Evolutionary conservation across 2,888 invertebrate genomes (phyloP).

Genomic region (Zygogramma bicolorata): DNA sequence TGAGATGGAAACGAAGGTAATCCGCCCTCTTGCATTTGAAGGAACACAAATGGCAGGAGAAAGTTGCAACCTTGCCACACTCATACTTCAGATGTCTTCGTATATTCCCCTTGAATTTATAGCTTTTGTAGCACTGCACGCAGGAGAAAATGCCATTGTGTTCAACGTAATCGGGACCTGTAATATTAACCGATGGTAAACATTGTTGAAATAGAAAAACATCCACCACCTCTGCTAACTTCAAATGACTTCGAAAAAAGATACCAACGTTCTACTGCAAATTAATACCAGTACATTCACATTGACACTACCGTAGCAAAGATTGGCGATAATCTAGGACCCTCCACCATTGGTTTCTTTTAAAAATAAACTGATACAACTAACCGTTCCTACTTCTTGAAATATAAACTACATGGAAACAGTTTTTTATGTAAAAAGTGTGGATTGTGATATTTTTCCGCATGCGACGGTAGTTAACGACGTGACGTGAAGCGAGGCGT

Average conservation of each 20-base stretch:
- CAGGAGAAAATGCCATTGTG: slow-evolving; percentile 54
- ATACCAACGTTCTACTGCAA: background rate
- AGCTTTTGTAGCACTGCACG: slow-evolving; percentile 53
- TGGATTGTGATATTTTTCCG: too few relatives aligned
- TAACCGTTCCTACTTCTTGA: too few relatives aligned
- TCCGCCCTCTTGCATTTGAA: slow-evolving; percentile 76
- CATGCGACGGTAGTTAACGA: too few relatives aligned
- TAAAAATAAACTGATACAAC: too few relatives aligned
- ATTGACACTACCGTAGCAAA: too few relatives aligned
- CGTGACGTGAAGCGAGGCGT: too few relatives aligned
- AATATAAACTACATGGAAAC: too few relatives aligned
- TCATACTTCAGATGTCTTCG: slow-evolving; percentile 77
- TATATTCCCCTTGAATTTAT: slow-evolving; percentile 57
- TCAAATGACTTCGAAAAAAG: background rate
- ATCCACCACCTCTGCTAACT: slow-evolving; percentile 27
- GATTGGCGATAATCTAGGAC: too few relatives aligned
- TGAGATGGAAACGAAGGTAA: slow-evolving; percentile 65
- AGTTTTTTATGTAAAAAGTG: too few relatives aligned
- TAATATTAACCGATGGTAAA: slow-evolving; percentile 14
- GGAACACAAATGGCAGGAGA: slow-evolving; percentile 75
- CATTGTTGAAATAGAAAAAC: background rate
- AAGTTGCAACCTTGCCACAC: slow-evolving; percentile 76
- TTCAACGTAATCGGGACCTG: slow-evolving; percentile 48
- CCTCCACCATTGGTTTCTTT: too few relatives aligned
- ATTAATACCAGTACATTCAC: background rate